phyloP scores from a whole-genome alignment of 2,113 vertebrate genomes.

The Platichthys flesus region DNA sequence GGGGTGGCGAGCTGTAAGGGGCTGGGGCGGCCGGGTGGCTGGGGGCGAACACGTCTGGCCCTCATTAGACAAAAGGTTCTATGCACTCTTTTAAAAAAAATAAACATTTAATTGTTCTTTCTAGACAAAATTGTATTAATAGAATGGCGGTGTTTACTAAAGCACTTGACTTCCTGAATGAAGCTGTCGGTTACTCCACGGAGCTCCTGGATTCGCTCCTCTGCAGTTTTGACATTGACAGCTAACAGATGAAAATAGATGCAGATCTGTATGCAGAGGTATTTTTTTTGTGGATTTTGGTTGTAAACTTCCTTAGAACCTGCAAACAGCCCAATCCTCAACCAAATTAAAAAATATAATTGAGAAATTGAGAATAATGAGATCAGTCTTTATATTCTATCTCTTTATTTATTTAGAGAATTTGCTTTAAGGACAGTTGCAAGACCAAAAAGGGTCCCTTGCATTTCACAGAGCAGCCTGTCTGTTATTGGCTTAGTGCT shows the following conservation, averaged over 20 bases:
- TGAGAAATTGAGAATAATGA: too few species aligned
- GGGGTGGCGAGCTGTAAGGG: constrained; percentile 35
- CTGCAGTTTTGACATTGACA: constrained; percentile 29
- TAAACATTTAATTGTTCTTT: constrained; percentile 10
- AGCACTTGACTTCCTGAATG: constrained; percentile 1
- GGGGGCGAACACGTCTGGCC: constrained; percentile 37
- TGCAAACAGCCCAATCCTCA: background rate
- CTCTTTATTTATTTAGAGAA: background rate
- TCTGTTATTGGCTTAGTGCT: background rate
- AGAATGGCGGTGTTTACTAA: constrained; percentile 6
- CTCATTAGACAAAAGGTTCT: constrained; percentile 48
- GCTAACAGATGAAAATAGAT: constrained; percentile 3
- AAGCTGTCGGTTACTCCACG: constrained; percentile 15
- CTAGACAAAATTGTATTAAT: constrained; percentile 9
- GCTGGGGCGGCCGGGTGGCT: constrained; percentile 22
- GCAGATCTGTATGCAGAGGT: constrained; percentile 1
- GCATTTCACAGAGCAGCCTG: background rate
- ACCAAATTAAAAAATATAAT: background rate
- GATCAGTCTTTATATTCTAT: background rate
- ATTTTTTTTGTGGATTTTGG: background rate
- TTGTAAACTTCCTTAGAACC: background rate
- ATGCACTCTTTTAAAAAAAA: constrained; percentile 13
- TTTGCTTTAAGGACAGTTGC: too few species aligned
- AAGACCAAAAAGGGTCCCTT: background rate
- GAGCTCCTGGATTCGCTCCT: constrained; percentile 19